Base-by-base conservation (phyloP, 2,888 invertebrate species). In the Standfussiana lucernea region DNA sequence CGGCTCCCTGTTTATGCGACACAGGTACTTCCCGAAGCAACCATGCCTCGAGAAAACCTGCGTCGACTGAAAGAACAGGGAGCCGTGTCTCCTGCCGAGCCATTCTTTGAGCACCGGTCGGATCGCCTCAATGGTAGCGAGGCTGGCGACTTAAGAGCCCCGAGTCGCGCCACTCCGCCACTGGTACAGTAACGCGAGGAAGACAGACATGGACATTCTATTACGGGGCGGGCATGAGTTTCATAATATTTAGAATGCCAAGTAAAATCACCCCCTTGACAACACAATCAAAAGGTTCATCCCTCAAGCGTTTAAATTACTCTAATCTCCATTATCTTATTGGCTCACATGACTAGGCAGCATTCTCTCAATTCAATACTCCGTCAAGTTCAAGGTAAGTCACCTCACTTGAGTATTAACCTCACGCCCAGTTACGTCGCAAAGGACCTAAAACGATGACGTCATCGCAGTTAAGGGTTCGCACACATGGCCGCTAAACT, bases 301-400 rank as follows among this genome's bases (percentile, higher is more conserved):
- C 28, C 2, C 28, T 28, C 32, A 32, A 50, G 8, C 15, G 5
- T 42, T 74, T 6, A 2, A 40, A 47, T 32, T 32, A 32, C 18
- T 69, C 21, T 35, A 11, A 42, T 6, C 40, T 18, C 24, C 42
- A 28, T 40, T 59, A 65, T 53, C 24, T 37, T 35, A 61, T 62
- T 45, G 56, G 7, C 42, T 59, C 28, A 42, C 56, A 72, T 80
- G 65, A 80, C 28, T 18, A 65, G 28, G 28, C 59, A 78, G 47
- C 65, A 50, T 56, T 40, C n/a, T 64, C 64, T 42, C 40, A 40
- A 28, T 40, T 28, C 47, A 59, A 64, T 56, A 56, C 80, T 47
- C 15, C 72, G 18, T 67, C 72, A 80, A 40, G 32, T 47, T 47
- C 50, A 21, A 47, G 65, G 37, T 56, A 28, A 47, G 28, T 42